Percentiles rank a stretch among this genome's conserved stretches.
Evolutionary conservation across 2,888 invertebrate species (phyloP).

Genomic region (Orthosia cruda): DNA sequence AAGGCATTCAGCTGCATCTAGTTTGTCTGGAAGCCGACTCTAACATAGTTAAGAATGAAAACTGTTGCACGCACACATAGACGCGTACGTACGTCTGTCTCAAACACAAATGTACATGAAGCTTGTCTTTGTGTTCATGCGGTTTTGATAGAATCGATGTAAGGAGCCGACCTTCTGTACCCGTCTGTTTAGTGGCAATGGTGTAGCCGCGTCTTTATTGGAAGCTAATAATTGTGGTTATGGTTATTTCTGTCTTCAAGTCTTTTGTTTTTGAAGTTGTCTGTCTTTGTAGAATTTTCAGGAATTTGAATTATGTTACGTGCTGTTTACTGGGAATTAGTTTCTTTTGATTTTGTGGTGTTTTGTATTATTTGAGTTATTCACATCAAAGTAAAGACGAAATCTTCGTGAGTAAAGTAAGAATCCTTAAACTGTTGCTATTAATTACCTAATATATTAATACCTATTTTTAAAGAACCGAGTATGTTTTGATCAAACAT

Average conservation of each 20-base stretch:
- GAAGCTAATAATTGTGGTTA: constrained; percentile 44
- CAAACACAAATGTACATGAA: too few relatives aligned
- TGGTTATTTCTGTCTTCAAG: constrained; percentile 43
- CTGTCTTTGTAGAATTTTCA: constrained; percentile 13
- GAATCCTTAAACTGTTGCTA: too few relatives aligned
- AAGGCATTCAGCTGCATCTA: too few relatives aligned
- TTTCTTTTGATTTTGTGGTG: constrained; percentile 1
- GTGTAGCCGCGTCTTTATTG: constrained; percentile 4
- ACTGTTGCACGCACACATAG: too few relatives aligned
- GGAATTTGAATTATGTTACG: constrained; percentile 24
- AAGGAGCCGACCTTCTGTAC: neutral
- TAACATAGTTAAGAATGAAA: too few relatives aligned
- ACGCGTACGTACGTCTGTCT: too few relatives aligned
- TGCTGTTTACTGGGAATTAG: neutral
- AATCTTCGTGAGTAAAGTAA: neutral
- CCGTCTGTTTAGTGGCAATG: neutral
- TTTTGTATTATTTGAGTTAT: neutral
- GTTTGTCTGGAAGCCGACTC: too few relatives aligned
- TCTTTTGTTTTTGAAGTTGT: constrained; percentile 41
- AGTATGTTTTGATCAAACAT: too few relatives aligned
- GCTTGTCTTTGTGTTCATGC: neutral
- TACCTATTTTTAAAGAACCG: too few relatives aligned
- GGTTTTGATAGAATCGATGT: neutral
- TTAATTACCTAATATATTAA: too few relatives aligned
- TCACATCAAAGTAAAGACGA: neutral